phyloP scores from a whole-genome alignment of 2,888 invertebrate species.

The Nomada lathburiana region DNA sequence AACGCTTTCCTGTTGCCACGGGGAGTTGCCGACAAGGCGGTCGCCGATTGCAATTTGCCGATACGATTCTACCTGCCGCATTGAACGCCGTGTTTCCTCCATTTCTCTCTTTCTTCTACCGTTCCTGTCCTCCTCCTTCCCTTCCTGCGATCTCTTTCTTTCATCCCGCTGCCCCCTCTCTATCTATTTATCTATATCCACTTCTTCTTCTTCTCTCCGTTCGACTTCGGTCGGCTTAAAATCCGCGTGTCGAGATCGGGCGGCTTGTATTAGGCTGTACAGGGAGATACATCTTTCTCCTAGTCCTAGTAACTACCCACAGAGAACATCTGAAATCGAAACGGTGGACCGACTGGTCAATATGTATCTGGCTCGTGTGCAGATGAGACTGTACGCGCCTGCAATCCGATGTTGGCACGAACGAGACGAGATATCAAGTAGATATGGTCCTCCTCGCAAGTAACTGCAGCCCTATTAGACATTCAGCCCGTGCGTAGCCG shows the following conservation, averaged over 20 bases:
- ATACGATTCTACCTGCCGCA: slow-evolving; percentile 81
- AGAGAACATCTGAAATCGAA: slow-evolving; percentile 61
- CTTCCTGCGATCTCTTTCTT: background rate
- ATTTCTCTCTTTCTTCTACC: slow-evolving; percentile 30
- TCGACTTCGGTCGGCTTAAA: slow-evolving; percentile 62
- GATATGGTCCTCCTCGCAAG: slow-evolving; percentile 59
- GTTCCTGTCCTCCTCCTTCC: slow-evolving; percentile 16
- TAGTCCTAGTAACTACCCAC: slow-evolving; percentile 66
- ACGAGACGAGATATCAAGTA: slow-evolving; percentile 54
- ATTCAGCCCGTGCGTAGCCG: slow-evolving; percentile 44
- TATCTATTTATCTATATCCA: slow-evolving; percentile 24
- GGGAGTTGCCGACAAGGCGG: slow-evolving; percentile 79
- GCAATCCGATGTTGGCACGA: slow-evolving; percentile 31
- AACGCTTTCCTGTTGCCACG: slow-evolving; percentile 58
- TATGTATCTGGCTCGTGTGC: slow-evolving; percentile 57
- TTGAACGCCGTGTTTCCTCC: slow-evolving; percentile 63
- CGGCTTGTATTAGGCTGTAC: slow-evolving; percentile 61
- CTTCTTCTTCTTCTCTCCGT: slow-evolving; percentile 26
- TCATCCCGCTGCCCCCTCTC: slow-evolving; percentile 2
- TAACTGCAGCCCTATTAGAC: slow-evolving; percentile 62
- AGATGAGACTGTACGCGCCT: slow-evolving; percentile 13
- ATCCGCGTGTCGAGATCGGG: slow-evolving; percentile 54
- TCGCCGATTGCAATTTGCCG: slow-evolving; percentile 82
- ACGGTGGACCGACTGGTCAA: slow-evolving; percentile 69
- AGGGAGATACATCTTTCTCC: slow-evolving; percentile 70